Evolutionary conservation across 2,888 invertebrate genomes (phyloP), one percentile per base, ranked within the genome.

Genomic region (Lumbricus terrestris): DNA sequence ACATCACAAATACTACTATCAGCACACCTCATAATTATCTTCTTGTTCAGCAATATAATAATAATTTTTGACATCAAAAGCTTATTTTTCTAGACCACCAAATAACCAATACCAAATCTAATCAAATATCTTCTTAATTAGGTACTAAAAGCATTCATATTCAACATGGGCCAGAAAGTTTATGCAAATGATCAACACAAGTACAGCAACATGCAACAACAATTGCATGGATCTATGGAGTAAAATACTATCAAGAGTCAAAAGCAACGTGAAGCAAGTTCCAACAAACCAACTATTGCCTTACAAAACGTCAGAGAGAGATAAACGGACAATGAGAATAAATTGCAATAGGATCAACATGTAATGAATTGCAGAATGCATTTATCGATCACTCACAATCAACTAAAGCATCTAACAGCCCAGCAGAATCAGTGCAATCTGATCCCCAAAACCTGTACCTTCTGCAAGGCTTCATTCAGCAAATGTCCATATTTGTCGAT

Each of bases 401-500:
- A 29, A n/a, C 11, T 16, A n/a, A 69, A 69, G 69, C 29, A n/a
- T n/a, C 69, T 69, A n/a, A 69, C 69, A 69, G 23, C 8, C 8
- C 29, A n/a, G n/a, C 69, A 69, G 69, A 29, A 69, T 23, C 3
- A 54, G 29, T 54, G 29, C 54, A 54, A 29, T 54, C 54, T 88
- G 42, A 88, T n/a, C n/a, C n/a, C n/a, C n/a, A n/a, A 88, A 89
- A 47, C 34, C 29, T 90, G 20, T 88, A 95, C 95, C 93, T 94
- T 93, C 92, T 95, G 95, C 18, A 97, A 95, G 16, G 96, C 96
- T 91, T 96, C 95, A 33, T 96, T 95, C 89, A 97, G 95, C 94
- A 96, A 96, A 93, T 96, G 96, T 0, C 97, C 97, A 94, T 96
- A 96, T 90, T 94, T 94, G 91, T 95, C 95, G 88, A 95, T 94